phyloP scores from a whole-genome alignment of 2,888 invertebrate species.

The Dendrolimus houi region DNA sequence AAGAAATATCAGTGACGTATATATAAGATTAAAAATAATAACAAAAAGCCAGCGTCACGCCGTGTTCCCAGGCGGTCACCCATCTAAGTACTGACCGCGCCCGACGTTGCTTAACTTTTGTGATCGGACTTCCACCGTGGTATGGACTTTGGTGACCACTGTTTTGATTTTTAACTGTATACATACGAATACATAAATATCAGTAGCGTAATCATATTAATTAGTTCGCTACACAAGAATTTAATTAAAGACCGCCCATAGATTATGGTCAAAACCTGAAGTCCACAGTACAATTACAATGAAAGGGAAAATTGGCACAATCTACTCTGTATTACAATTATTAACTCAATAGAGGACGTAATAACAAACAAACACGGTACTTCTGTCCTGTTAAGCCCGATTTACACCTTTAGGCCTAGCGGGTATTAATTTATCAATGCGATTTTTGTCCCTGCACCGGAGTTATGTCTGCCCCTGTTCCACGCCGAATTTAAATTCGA shows the following conservation, averaged over 20 bases:
- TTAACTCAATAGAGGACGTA: constrained; percentile 6
- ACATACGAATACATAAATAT: no score
- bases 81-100: constrained; percentile 63
- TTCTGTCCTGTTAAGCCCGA: neutral
- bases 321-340: constrained; percentile 10
- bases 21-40: no score
- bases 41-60: constrained; percentile 29
- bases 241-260: constrained; percentile 35
- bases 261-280: constrained; percentile 2
- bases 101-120: constrained; percentile 62
- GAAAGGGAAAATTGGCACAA: constrained; percentile 4
- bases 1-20: no score
- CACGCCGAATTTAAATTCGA: no score
- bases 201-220: no score
- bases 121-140: constrained; percentile 38
- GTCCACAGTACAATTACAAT: constrained; percentile 2
- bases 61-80: constrained; percentile 61
- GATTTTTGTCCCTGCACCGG: no score
- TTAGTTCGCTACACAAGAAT: constrained; percentile 5
- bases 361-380: constrained; percentile 3
- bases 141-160: constrained; percentile 13
- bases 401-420: neutral
- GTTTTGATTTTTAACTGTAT: no score
- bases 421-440: no score
- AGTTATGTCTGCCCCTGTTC: no score